Conservation (phyloP, 1,140 invertebrate species). For the Ceratosolen solmsi region DNA sequence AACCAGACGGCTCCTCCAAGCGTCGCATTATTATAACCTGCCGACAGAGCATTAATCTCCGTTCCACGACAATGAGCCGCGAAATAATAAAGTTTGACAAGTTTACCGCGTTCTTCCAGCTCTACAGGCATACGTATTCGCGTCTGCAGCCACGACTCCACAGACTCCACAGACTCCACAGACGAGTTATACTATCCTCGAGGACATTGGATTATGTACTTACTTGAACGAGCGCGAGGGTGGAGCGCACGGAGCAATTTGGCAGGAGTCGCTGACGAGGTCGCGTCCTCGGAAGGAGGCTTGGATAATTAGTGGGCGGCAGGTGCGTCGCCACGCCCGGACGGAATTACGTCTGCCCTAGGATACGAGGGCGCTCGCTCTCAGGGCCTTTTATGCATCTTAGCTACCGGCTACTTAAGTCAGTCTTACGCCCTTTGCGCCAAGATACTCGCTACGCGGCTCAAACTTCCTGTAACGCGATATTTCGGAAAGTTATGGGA, state of each 20-base stretch:
- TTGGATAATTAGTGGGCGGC: conserved; percentile 2
- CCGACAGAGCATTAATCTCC: not conserved
- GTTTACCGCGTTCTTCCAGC: conserved; percentile 16
- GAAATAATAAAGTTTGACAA: conserved; percentile 47
- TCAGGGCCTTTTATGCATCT: not conserved
- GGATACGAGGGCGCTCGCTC: not conserved
- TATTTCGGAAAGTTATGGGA: conserved; percentile 8
- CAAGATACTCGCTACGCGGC: not conserved
- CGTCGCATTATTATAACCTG: too few species aligned
- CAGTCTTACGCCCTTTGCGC: not conserved
- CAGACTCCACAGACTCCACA: not conserved
- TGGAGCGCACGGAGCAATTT: conserved; percentile 50
- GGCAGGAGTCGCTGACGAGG: conserved; percentile 14
- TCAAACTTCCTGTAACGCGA: not conserved
- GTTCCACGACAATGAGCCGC: conserved; percentile 17
- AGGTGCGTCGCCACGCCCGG: not conserved
- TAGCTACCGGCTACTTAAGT: not conserved
- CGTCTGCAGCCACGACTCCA: conserved; percentile 19
- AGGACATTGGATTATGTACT: conserved; percentile 53
- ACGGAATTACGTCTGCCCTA: not conserved
- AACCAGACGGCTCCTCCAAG: too few species aligned
- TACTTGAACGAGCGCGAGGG: conserved; percentile 41
- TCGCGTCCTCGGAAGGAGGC: not conserved
- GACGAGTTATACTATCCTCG: conserved; percentile 49
- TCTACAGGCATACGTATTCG: too few species aligned